A percentile compares a stretch with the other conserved stretches of the same genome.
Evolutionary conservation across 2,888 invertebrate genomes (phyloP).

Genomic region (Epirrhoe tristata): DNA sequence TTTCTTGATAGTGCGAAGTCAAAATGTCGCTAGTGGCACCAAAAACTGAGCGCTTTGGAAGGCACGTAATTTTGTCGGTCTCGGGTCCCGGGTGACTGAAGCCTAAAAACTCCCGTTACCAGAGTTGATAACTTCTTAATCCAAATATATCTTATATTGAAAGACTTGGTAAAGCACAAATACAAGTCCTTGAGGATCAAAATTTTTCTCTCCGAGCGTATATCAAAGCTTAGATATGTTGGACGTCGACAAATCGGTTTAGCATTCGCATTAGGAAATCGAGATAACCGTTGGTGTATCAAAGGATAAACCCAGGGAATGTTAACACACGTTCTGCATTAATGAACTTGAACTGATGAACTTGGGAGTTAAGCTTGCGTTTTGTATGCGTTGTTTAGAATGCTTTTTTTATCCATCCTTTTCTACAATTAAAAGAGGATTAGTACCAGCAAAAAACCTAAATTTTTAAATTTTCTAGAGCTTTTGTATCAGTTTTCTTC

Average conservation of each 20-base stretch:
- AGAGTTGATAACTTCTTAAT: too few relatives aligned
- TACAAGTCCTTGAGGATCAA: background rate
- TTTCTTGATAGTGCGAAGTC: too few relatives aligned
- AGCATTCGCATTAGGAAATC: constrained; percentile 70
- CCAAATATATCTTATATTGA: too few relatives aligned
- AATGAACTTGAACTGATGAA: constrained; percentile 67
- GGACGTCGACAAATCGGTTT: constrained; percentile 79
- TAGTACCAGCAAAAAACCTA: too few relatives aligned
- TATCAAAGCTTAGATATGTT: constrained; percentile 72
- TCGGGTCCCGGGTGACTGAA: too few relatives aligned
- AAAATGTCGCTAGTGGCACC: background rate
- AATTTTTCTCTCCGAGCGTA: constrained; percentile 54
- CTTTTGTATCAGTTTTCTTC: too few relatives aligned
- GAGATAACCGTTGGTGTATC: constrained; percentile 64
- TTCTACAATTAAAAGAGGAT: background rate
- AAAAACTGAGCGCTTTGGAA: background rate
- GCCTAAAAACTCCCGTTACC: too few relatives aligned
- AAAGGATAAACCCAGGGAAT: constrained; percentile 59
- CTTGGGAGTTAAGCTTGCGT: constrained; percentile 34
- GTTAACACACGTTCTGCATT: constrained; percentile 68
- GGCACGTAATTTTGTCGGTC: background rate
- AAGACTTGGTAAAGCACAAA: too few relatives aligned
- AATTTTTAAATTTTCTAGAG: too few relatives aligned
- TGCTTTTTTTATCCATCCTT: background rate
- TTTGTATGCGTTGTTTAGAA: constrained; percentile 22